Evolutionary conservation across 2,113 vertebrate genomes (phyloP), one percentile per base, ranked within the genome.

Genomic region (Pelvicachromis taeniatus): DNA sequence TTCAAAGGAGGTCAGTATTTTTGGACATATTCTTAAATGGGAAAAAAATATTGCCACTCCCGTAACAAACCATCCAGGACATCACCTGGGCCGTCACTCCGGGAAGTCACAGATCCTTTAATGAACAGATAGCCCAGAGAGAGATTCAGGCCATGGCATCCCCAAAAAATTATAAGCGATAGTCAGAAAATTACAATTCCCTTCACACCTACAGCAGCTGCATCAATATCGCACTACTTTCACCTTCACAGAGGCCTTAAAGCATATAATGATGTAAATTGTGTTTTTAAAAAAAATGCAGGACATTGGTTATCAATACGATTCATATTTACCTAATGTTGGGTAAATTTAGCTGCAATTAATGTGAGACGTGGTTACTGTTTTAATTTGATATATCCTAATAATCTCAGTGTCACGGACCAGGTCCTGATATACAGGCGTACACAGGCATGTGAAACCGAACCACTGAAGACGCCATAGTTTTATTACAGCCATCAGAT

Each of bases 401-500:
- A 19, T 12, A 50, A 12, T 59, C 31, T 35, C 29, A 75, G 9
- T 59, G 45, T 17, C 42, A 42, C 31, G 1, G 45, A 14, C 31
- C 3, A 6, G 9, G 7, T 75, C 33, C 31, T 65, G 61, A 63
- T 26, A 9, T n/a, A 26, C 54, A 19, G 35, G 29, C 23, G 4
- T 55, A 52, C 9, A 45, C 1, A 77, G 31, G 31, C 21, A 21
- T 77, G 29, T 82, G 38, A 82, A 85, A 80, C 23, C 54, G 58
- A 85, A 79, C 48, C 21, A 53, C 6, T n/a, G 29, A 52, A 83
- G 77, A 31, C 23, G 4, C 26, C 6, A 19, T 10, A 50, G 45
- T 89, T 92, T 85, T 85, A 90, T 92, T 78, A 78, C 40, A 16
- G 38, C 52, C 4, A 35, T 86, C 81, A 61, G 77, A 59, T 75